These are phyloP conservation scores for Drosophila colorata DNA, from an alignment of 2,888 invertebrate species.

Conservation along the genomic window DNA sequence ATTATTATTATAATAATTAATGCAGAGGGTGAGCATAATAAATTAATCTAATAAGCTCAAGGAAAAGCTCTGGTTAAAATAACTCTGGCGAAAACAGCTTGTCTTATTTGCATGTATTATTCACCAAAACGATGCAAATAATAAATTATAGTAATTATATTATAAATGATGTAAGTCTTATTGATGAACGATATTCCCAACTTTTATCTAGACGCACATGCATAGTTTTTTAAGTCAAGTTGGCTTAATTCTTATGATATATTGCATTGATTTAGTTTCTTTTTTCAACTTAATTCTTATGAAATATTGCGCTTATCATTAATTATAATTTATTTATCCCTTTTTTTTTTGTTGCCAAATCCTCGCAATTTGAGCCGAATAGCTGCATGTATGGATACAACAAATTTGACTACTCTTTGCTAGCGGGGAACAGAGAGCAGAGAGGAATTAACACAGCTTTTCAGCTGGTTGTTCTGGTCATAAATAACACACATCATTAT, in stretches of 20 bases:
- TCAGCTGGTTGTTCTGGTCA: constrained; percentile 10
- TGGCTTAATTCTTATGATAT: no score
- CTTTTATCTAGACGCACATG: no score
- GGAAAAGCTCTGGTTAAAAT: background rate
- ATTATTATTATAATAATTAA: background rate
- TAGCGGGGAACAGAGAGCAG: constrained; percentile 4
- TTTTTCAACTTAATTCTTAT: background rate
- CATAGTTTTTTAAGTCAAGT: no score
- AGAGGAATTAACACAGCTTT: constrained; percentile 2
- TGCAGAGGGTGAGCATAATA: background rate
- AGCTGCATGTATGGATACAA: background rate
- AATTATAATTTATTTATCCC: background rate
- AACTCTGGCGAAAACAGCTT: no score
- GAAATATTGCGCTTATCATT: background rate
- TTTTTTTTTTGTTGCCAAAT: background rate
- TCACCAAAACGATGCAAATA: no score
- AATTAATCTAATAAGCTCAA: background rate
- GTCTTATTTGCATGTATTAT: no score
- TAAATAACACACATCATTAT: constrained; percentile 70
- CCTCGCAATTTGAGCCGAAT: no score
- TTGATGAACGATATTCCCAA: background rate
- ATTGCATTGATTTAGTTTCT: no score
- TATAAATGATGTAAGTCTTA: background rate
- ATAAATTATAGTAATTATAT: no score
- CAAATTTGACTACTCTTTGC: background rate